phyloP scores from a whole-genome alignment of 2,113 vertebrate species.

The Rousettus leschenaultii region DNA sequence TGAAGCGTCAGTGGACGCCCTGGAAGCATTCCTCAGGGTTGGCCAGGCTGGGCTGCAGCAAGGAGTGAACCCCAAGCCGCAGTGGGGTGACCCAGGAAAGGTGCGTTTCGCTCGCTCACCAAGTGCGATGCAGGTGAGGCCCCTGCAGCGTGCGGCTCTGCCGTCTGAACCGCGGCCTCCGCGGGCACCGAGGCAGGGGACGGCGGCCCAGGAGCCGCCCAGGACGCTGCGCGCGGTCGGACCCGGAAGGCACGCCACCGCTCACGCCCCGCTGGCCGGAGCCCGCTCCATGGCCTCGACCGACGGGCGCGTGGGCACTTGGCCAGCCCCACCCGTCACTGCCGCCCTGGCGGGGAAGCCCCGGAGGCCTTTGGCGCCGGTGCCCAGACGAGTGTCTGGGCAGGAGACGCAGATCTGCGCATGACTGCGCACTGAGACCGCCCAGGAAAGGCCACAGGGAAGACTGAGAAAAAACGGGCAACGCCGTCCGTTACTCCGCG shows the following conservation, averaged over 20 bases:
- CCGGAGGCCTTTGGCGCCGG: neutral
- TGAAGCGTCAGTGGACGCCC: too few species aligned
- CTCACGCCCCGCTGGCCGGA: neutral
- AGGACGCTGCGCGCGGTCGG: neutral
- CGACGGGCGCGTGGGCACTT: fast-evolving
- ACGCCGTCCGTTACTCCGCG: neutral
- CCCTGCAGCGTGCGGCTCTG: fast-evolving
- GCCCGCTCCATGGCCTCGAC: fast-evolving
- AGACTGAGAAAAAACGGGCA: too few species aligned
- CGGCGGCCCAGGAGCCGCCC: neutral
- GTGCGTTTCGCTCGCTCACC: fast-evolving
- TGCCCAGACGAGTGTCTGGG: neutral
- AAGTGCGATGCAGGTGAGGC: neutral
- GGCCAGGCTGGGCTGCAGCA: neutral
- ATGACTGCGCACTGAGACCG: neutral
- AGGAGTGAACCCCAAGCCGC: neutral
- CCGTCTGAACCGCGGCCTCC: neutral
- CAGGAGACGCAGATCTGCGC: neutral
- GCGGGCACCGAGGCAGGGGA: neutral
- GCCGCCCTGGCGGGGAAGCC: neutral
- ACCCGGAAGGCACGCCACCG: fast-evolving
- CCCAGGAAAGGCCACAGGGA: neutral
- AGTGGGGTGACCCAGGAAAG: neutral
- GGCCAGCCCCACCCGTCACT: fast-evolving
- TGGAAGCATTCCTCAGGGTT: fast-evolving